Evolutionary conservation across 2,888 invertebrate genomes (phyloP).

Genomic region (Mesorhabditis spiculigera): DNA sequence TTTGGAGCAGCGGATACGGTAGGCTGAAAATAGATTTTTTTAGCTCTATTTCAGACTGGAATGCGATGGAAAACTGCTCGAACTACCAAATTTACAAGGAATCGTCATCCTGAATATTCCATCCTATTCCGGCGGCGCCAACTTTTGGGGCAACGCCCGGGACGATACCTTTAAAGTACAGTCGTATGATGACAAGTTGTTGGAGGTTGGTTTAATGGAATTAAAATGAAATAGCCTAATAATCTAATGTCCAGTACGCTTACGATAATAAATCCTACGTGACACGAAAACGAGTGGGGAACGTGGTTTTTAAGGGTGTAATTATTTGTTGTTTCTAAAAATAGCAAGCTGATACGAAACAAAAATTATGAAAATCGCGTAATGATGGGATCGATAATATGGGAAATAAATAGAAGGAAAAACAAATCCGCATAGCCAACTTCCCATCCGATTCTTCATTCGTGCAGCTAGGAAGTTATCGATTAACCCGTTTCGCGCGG

Average conservation of each 20-base stretch:
- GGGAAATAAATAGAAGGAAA: too few relatives aligned
- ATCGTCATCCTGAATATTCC: conserved; percentile 94
- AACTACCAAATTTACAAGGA: conserved; percentile 85
- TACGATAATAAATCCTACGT: too few relatives aligned
- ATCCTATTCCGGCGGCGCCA: conserved; percentile 95
- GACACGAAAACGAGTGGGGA: too few relatives aligned
- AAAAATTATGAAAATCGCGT: too few relatives aligned
- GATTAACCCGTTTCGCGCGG: background rate
- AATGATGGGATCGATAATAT: too few relatives aligned
- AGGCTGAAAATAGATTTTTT: background rate
- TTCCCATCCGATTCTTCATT: background rate
- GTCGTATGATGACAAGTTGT: conserved; percentile 88
- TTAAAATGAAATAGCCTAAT: too few relatives aligned
- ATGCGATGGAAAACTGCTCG: conserved; percentile 91
- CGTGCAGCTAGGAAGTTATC: background rate
- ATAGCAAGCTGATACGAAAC: too few relatives aligned
- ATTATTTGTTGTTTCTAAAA: too few relatives aligned
- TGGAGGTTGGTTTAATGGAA: conserved; percentile 67
- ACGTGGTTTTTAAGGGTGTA: too few relatives aligned
- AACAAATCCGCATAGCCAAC: too few relatives aligned
- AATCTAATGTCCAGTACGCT: too few relatives aligned
- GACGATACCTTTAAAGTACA: conserved; percentile 76
- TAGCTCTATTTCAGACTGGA: conserved; percentile 63
- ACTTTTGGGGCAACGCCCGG: conserved; percentile 79
- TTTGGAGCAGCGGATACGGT: conserved; percentile 85